phyloP scores from a whole-genome alignment of 2,888 invertebrate species.

The Operophtera brumata region DNA sequence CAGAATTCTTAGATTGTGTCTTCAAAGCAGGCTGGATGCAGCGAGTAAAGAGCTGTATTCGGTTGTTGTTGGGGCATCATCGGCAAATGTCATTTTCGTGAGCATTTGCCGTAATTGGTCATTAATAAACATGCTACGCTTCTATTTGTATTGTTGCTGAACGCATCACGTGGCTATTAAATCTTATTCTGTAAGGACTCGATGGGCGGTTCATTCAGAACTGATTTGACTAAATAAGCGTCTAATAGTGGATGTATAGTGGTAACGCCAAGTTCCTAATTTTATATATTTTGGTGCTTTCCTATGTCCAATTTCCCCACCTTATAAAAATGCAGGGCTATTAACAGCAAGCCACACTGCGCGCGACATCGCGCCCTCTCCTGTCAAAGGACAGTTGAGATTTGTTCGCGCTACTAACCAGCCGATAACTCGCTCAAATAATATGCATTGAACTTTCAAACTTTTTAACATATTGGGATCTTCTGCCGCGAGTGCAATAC shows the following conservation, averaged over 20 bases:
- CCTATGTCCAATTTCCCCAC: no score
- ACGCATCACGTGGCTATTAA: neutral
- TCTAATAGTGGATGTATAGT: neutral
- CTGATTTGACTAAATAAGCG: neutral
- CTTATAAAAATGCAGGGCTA: no score
- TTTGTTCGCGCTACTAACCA: no score
- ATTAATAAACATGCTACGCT: conserved; percentile 10
- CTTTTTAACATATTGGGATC: no score
- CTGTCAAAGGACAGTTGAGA: no score
- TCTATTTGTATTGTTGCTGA: conserved; percentile 5
- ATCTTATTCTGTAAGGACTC: neutral
- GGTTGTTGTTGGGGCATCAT: neutral
- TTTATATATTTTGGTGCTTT: no score
- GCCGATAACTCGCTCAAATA: no score
- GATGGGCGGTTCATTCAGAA: neutral
- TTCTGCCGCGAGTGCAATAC: no score
- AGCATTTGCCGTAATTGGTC: conserved; percentile 1
- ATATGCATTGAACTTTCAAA: no score
- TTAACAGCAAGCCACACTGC: no score
- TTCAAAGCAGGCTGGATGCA: neutral
- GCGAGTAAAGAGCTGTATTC: neutral
- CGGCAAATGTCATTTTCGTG: neutral
- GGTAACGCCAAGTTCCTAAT: no score
- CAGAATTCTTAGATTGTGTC: neutral
- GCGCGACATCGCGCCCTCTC: no score